A percentile compares a stretch with the other conserved stretches of the same genome.
phyloP scores from a whole-genome alignment of 1,140 invertebrate species.

The Calosoma granatense region DNA sequence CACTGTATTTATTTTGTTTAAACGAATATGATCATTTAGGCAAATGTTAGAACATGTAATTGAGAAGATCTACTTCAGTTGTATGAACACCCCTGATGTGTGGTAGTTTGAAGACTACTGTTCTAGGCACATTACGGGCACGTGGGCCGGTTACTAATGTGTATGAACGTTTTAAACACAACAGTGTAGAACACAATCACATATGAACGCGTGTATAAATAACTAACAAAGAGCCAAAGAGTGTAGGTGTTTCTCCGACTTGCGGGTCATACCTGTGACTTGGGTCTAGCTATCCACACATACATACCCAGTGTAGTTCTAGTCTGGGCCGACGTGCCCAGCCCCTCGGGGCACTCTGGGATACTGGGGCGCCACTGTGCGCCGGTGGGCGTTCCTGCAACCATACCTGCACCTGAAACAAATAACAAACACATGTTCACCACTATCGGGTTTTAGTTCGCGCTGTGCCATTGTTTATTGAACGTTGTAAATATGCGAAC shows the following conservation, averaged over 20 bases:
- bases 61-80: too few species aligned
- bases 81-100: too few species aligned
- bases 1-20: too few species aligned
- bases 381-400: not conserved
- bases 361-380: not conserved
- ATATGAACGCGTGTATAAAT: not conserved
- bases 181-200: not conserved
- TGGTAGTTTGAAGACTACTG: not conserved
- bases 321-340: not conserved
- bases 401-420: not conserved
- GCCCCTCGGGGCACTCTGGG: not conserved
- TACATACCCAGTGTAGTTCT: not conserved
- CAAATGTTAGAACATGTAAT: too few species aligned
- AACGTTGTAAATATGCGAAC: too few species aligned
- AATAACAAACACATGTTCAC: not conserved
- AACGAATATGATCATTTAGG: too few species aligned
- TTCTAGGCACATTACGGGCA: not conserved
- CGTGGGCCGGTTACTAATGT: not conserved
- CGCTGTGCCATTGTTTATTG: not conserved
- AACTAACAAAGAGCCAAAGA: not conserved
- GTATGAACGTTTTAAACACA: not conserved
- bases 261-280: not conserved
- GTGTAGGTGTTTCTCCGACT: not conserved
- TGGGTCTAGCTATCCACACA: too few species aligned
- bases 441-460: not conserved